Evolutionary conservation across 2,888 invertebrate species (phyloP).

Genomic region (Chrysomela aeneicollis): DNA sequence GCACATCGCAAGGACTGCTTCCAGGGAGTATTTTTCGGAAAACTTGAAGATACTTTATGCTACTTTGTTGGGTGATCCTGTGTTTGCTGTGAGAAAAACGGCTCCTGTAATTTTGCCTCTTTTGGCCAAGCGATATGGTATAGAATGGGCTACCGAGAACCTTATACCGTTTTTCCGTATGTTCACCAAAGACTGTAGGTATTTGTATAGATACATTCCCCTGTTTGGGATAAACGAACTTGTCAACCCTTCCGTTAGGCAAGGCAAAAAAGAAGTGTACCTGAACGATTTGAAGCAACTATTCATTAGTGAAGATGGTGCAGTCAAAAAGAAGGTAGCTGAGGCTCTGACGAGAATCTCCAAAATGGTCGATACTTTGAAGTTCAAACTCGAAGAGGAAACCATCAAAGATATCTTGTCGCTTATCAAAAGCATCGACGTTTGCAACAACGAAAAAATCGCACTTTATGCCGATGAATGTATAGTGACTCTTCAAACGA

Average conservation of each 20-base stretch:
- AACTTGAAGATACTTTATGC: constrained; percentile 54
- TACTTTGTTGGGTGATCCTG: constrained; percentile 52
- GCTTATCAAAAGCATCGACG: constrained; percentile 42
- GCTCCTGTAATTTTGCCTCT: constrained; percentile 55
- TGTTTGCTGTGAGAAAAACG: constrained; percentile 55
- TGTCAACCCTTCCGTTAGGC: constrained; percentile 50
- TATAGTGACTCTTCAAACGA: constrained; percentile 46
- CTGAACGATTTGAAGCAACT: constrained; percentile 42
- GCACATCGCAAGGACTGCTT: constrained; percentile 52
- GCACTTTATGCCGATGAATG: constrained; percentile 54
- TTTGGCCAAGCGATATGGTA: constrained; percentile 54
- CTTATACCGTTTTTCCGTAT: constrained; percentile 52
- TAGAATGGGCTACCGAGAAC: constrained; percentile 52
- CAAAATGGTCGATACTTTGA: constrained; percentile 39
- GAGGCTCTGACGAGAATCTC: constrained; percentile 32
- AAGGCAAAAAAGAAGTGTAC: constrained; percentile 35
- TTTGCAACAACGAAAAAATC: constrained; percentile 46
- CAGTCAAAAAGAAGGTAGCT: constrained; percentile 30
- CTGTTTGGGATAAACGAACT: constrained; percentile 57
- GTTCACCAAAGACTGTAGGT: constrained; percentile 51
- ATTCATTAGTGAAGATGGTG: constrained; percentile 29
- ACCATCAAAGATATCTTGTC: constrained; percentile 36
- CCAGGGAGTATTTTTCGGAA: constrained; percentile 53
- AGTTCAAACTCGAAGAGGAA: constrained; percentile 44
- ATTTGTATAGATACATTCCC: constrained; percentile 53